These are phyloP conservation scores for Pomatostomus ruficeps DNA, from an alignment of 2,113 vertebrate species.

Conservation along the genomic window DNA sequence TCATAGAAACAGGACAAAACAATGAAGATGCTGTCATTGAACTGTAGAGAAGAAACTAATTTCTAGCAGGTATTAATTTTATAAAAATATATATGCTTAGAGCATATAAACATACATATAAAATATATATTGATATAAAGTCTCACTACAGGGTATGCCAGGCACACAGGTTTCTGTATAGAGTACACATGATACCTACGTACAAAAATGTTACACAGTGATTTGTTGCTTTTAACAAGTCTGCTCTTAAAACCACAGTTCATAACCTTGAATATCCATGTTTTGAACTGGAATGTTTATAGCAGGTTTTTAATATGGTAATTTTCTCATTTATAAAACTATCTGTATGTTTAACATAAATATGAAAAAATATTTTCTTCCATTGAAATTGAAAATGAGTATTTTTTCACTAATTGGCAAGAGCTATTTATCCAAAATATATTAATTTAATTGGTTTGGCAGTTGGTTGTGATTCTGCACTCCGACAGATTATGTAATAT, in stretches of 20 bases:
- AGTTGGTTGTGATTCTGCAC: neutral
- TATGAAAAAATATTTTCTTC: neutral
- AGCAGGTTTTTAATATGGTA: neutral
- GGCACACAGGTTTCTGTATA: neutral
- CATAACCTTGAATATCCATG: neutral
- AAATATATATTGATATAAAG: neutral
- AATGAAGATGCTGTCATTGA: neutral
- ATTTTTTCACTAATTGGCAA: constrained; percentile 24
- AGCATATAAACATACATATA: neutral
- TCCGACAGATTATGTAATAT: neutral
- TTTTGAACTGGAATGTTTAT: neutral
- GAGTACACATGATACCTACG: neutral
- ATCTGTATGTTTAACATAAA: neutral
- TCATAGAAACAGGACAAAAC: neutral
- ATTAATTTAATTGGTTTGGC: constrained; percentile 6
- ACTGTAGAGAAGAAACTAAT: neutral
- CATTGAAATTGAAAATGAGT: neutral
- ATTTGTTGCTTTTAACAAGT: neutral
- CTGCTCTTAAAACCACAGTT: neutral
- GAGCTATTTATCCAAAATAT: neutral
- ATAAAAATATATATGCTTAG: neutral
- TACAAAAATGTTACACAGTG: neutral
- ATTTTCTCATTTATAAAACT: constrained; percentile 1
- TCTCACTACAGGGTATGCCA: neutral
- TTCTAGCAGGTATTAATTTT: neutral